Base-by-base conservation (phyloP, 2,888 invertebrate species). In the Cybosia mesomella region DNA sequence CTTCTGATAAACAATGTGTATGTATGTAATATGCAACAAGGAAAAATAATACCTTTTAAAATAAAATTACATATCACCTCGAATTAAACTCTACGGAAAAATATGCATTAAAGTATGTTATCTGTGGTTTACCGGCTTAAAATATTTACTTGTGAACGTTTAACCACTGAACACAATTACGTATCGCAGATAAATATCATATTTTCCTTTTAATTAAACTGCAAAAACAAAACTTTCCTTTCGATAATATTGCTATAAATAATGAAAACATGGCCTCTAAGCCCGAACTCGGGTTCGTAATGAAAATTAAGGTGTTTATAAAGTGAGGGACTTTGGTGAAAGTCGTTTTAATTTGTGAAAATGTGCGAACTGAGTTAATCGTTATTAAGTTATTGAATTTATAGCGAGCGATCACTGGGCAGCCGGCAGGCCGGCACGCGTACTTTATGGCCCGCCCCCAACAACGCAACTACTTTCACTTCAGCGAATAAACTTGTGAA, bases 241-340 rank as follows among this genome's bases (percentile, higher is more conserved):
- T 55, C 24, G 36, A 62, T 43, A 64, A 34, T 53, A 59, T 65
- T 61, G 53, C 53, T 32, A 66, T 60, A 64, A 62, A 59, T 62
- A 64, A 36, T 65, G 34, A 59, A 65, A 64, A 67, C 61, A 67
- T 55, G 58, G 57, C 36, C 28, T 53, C 39, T 49, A 55, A 59
- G 64, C 32, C 64, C 34, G 32, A 64, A 59, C 39, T 65, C 22
- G 1, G 61, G 18, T 15, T 58, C 66, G 53, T 90, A 91, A 91
- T 90, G 87, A 90, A 91, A 92, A 91, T 91, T 89, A 92, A 93
- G 92, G 93, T 94, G 92, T 92, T 93, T 92, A 91, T 92, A 85
- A 87, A 89, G 89, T 84, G 83, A 86, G 81, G 79, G 78, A 81
- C 89, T 85, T 86, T 89, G 89, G 85, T 84, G 82, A 81, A 87